Evolutionary conservation across 2,113 vertebrate species (phyloP).

Genomic region (Protobothrops flavoviridis): DNA sequence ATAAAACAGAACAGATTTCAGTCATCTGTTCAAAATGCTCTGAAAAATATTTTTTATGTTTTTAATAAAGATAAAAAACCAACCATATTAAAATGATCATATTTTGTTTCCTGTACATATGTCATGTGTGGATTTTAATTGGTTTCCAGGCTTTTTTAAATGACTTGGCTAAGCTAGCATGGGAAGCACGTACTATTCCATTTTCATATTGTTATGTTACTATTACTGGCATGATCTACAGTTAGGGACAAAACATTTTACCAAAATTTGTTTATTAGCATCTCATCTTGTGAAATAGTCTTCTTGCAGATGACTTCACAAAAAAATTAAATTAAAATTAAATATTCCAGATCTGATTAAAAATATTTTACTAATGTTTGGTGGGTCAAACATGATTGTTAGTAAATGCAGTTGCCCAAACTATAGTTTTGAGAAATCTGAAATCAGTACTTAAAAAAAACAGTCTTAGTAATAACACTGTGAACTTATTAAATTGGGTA

Average conservation of each 20-base stretch:
- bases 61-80: constrained; percentile 11
- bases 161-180: not conserved
- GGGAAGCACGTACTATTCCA: not conserved
- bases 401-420: not conserved
- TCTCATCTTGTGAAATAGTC: not conserved
- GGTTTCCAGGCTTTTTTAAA: not conserved
- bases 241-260: not conserved
- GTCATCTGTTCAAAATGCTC: constrained; percentile 54
- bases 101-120: not conserved
- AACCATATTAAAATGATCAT: constrained; percentile 4
- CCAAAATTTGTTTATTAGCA: not conserved
- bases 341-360: not conserved
- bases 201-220: not conserved
- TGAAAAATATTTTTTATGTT: constrained; percentile 58
- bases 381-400: not conserved
- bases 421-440: not conserved
- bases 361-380: not conserved
- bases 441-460: not conserved
- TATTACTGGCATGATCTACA: not conserved
- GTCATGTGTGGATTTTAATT: not conserved
- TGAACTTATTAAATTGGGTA: not conserved
- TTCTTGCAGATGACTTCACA: not conserved
- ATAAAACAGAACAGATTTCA: not conserved
- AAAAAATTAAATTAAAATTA: not conserved
- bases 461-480: not conserved